A percentile compares a stretch with the other conserved stretches of the same genome.
phyloP scores from a whole-genome alignment of 1,140 invertebrate species.

The Leguminivora glycinivorella region DNA sequence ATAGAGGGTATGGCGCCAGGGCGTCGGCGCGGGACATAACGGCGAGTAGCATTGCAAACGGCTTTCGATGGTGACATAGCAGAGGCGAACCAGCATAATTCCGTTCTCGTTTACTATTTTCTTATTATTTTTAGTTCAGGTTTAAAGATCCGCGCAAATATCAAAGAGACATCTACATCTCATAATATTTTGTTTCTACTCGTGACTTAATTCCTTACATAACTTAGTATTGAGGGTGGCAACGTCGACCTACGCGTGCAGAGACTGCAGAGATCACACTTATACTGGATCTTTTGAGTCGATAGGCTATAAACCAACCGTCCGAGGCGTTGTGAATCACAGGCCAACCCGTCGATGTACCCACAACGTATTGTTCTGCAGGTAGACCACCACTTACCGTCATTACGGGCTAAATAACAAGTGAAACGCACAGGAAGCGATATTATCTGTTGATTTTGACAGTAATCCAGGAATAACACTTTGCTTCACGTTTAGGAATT shows the following conservation, averaged over 20 bases:
- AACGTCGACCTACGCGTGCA: neutral
- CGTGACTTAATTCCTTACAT: no score
- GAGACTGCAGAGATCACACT: neutral
- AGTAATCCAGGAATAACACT: conserved; percentile 56
- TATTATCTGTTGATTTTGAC: conserved; percentile 43
- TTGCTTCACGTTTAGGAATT: conserved; percentile 40
- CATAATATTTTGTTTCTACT: no score
- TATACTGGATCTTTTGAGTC: neutral
- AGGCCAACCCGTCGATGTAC: neutral
- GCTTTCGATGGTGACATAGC: neutral
- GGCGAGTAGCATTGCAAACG: conserved; percentile 31
- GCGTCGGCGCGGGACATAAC: conserved; percentile 60
- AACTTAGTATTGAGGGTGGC: neutral
- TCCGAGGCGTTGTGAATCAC: neutral
- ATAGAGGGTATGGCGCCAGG: conserved; percentile 61
- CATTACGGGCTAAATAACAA: conserved; percentile 49
- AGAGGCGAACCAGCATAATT: neutral
- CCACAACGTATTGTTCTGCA: conserved; percentile 51
- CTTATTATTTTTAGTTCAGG: no score
- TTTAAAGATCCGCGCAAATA: no score
- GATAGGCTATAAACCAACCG: conserved; percentile 34
- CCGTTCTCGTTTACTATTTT: neutral
- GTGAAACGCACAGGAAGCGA: conserved; percentile 63
- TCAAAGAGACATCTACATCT: no score
- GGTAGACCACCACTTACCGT: conserved; percentile 50